A percentile compares a stretch with the other conserved stretches of the same genome.
These are phyloP conservation scores for Limnothrissa miodon DNA, from an alignment of 2,113 vertebrate species.

Conservation along the genomic window DNA sequence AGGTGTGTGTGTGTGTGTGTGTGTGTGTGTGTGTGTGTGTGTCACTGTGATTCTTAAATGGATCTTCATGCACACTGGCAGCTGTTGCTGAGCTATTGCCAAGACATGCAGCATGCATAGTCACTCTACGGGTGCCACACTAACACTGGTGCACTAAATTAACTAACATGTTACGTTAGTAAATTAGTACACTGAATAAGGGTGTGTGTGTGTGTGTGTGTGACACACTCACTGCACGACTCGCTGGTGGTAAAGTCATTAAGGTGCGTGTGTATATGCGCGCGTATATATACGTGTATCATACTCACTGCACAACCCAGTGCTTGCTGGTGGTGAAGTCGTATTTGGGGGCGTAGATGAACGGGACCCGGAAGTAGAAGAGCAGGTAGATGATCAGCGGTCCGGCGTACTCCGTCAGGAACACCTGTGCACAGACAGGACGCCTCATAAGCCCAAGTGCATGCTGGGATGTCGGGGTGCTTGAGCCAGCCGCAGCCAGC, in stretches of 20 bases:
- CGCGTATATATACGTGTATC: background rate
- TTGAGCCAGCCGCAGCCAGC: too few relatives aligned
- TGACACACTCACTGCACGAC: too few relatives aligned
- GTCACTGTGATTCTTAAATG: too few relatives aligned
- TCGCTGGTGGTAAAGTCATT: too few relatives aligned
- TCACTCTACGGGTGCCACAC: too few relatives aligned
- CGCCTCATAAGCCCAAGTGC: background rate
- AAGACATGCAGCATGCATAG: too few relatives aligned
- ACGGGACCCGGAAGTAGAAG: slow-evolving; percentile 90
- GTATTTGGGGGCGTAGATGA: slow-evolving; percentile 84
- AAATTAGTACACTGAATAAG: too few relatives aligned
- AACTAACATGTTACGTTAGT: too few relatives aligned
- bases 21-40: background rate
- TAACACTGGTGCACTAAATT: too few relatives aligned
- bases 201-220: background rate
- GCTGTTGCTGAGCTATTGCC: too few relatives aligned
- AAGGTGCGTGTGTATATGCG: background rate
- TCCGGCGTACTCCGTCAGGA: slow-evolving; percentile 86
- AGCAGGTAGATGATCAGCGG: slow-evolving; percentile 88
- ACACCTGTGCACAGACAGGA: slow-evolving; percentile 73
- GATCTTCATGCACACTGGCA: too few relatives aligned
- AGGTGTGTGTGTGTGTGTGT: too few relatives aligned
- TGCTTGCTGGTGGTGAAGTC: slow-evolving; percentile 90
- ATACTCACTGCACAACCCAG: slow-evolving; percentile 86
- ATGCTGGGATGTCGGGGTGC: background rate